phyloP scores from a whole-genome alignment of 2,797 vertebrate species.

The Salarias fasciatus region DNA sequence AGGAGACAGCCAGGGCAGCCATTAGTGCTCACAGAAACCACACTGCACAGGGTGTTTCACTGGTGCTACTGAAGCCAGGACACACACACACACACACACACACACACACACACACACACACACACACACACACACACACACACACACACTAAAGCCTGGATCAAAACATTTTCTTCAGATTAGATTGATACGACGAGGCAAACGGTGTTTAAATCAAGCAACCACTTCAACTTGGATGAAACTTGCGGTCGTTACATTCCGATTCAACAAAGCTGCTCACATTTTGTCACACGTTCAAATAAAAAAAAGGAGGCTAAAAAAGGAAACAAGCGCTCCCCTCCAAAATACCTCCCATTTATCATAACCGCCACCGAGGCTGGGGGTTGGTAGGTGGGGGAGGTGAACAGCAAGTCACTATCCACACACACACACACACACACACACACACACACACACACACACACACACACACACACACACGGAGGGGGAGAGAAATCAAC shows the following conservation, averaged over 20 bases:
- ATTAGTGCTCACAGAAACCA: too few species aligned
- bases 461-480: slow-evolving; percentile 16
- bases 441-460: slow-evolving; percentile 47
- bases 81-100: too few species aligned
- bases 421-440: slow-evolving; percentile 4
- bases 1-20: too few species aligned
- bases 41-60: too few species aligned
- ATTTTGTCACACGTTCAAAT: slow-evolving; percentile 69
- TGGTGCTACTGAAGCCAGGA: too few species aligned
- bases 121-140: too few species aligned
- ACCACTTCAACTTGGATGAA: slow-evolving; percentile 24
- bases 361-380: slow-evolving; percentile 77
- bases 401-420: slow-evolving; percentile 82
- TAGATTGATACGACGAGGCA: too few species aligned
- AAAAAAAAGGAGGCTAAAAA: slow-evolving; percentile 83
- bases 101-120: too few species aligned
- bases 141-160: not conserved
- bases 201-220: not conserved
- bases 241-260: slow-evolving; percentile 45
- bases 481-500: not conserved
- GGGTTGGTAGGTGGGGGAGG: slow-evolving; percentile 82
- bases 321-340: slow-evolving; percentile 83
- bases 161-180: slow-evolving; percentile 60
- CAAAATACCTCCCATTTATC: slow-evolving; percentile 83
- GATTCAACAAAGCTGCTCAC: slow-evolving; percentile 20